Percentiles rank a stretch among this genome's conserved stretches.
These are phyloP conservation scores for Aptenodytes forsteri DNA, from an alignment of 2,113 vertebrate genomes.

Conservation along the genomic window DNA sequence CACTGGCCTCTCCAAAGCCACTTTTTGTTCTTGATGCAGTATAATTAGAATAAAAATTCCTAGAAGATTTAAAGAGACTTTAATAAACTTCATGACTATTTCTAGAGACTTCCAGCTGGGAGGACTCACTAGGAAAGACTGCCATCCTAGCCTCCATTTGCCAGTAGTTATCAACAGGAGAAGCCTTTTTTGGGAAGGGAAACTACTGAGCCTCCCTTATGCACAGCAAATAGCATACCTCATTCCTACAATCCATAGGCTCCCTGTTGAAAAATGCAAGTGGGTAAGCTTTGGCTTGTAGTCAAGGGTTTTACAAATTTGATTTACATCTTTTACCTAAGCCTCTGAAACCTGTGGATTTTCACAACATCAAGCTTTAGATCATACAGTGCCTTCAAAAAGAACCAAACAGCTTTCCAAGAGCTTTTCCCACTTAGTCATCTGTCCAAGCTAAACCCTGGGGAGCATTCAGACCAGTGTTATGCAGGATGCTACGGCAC, in stretches of 20 bases:
- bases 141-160: neutral
- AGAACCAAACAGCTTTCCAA: neutral
- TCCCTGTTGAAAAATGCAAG: neutral
- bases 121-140: neutral
- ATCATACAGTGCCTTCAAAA: neutral
- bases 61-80: neutral
- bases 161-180: neutral
- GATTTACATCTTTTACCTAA: neutral
- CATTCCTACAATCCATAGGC: neutral
- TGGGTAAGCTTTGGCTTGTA: neutral
- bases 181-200: neutral
- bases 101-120: neutral
- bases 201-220: neutral
- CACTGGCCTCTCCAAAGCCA: neutral
- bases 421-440: neutral
- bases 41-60: neutral
- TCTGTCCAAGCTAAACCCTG: neutral
- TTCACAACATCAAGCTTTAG: neutral
- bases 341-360: neutral
- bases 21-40: neutral
- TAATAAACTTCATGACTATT: neutral
- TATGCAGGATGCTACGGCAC: neutral
- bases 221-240: accelerated
- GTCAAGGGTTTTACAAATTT: neutral
- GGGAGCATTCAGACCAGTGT: neutral